Conservation (phyloP, 2,888 invertebrate genomes). For the Pycnomerus fuliginosus region DNA sequence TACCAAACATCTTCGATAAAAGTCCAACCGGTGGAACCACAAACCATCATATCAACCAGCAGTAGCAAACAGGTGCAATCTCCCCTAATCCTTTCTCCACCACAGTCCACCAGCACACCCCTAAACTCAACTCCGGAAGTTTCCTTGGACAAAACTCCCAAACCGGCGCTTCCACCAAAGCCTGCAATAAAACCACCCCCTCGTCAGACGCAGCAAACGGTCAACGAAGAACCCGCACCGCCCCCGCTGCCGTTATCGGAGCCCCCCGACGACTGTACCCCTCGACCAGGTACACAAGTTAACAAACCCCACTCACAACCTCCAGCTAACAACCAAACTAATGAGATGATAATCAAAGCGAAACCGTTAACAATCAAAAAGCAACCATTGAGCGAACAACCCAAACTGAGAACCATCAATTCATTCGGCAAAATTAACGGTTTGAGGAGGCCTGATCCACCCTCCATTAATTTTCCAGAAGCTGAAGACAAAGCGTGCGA, state of each 20-base stretch:
- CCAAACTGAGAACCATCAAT: conserved; percentile 64
- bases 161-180: conserved; percentile 83
- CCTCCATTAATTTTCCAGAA: conserved; percentile 79
- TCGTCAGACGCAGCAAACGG: conserved; percentile 52
- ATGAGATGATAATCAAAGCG: conserved; percentile 66
- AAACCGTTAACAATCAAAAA: conserved; percentile 82
- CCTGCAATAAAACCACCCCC: conserved; percentile 68
- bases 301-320: conserved; percentile 27
- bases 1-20: conserved; percentile 80
- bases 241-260: conserved; percentile 54
- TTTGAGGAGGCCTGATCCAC: conserved; percentile 74
- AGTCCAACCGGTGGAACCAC: conserved; percentile 78
- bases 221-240: conserved; percentile 42
- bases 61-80: conserved; percentile 35
- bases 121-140: conserved; percentile 57
- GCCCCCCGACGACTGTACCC: conserved; percentile 42
- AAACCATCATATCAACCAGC: conserved; percentile 56
- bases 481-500: conserved; percentile 12
- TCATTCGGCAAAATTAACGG: conserved; percentile 59
- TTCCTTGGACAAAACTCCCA: conserved; percentile 60
- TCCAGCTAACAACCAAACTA: conserved; percentile 30
- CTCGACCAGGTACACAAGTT: conserved; percentile 19
- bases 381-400: conserved; percentile 78
- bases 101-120: conserved; percentile 64
- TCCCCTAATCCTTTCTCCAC: conserved; percentile 55